Base-by-base conservation (phyloP, 1,140 invertebrate genomes). In the Triops cancriformis region DNA sequence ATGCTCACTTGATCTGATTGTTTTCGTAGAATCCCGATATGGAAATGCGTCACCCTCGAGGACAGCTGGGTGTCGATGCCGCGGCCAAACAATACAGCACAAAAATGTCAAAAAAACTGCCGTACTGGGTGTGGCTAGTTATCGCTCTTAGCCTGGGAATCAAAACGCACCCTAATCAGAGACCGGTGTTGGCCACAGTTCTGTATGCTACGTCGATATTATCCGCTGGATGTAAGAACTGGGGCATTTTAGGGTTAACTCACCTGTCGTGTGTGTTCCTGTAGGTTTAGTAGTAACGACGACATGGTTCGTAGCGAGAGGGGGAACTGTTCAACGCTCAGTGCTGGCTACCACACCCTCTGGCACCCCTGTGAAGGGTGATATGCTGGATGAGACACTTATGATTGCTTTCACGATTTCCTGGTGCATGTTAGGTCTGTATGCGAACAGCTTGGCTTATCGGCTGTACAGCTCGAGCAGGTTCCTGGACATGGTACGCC, bases 401-500 rank as follows among this genome's bases (percentile, higher is more conserved):
- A 43, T 42, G 28, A 26, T 76, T 31, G 28, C 45, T 1, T 23
- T 78, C 26, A 78, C 77, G 14, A 7, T 78, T 42, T 78, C 74
- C 14, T 78, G 77, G 77, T 78, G 77, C 26, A 31, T 73, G 23
- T n/a, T 78, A 14, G 77, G 77, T 3, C 77, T 78, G 64, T 78
- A 78, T 31, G 72, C 77, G 6, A 73, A 78, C 12, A 74, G 72
- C 73, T 37, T 78, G 37, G 77, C 77, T 28, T 73, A 73, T 28
- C 77, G 77, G 6, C 27, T 78, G 72, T 78, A 78, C 37, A 78
- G 72, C 45, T 78, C 77, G 6, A 73, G 28, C 1, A 78, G 72
- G 12, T 73, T 78, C 31, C 72, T 78, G 64, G 77, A 78, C 7
- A 78, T 74, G 77, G 73, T 78, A 6, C 77, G 77, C 23, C 77